Percentiles rank a stretch among this genome's conserved stretches.
Conservation (phyloP, 2,113 vertebrate species). For the Macroglossus sobrinus region DNA sequence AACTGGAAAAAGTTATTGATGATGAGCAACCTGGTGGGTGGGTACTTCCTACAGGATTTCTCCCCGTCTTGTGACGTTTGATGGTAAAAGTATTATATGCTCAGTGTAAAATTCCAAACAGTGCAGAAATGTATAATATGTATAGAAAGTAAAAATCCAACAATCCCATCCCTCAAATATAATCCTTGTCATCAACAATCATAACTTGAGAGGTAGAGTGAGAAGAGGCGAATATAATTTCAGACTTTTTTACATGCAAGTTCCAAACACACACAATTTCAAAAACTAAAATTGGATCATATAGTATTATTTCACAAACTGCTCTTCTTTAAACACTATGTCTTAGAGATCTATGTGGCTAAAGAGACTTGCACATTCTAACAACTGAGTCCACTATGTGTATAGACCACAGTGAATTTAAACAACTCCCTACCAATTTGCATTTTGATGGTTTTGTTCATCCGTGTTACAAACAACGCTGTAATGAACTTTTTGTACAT, state of each 20-base stretch:
- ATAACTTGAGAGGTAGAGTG: neutral
- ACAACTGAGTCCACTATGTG: neutral
- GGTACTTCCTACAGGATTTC: neutral
- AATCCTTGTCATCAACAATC: neutral
- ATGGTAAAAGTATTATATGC: neutral
- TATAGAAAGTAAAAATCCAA: neutral
- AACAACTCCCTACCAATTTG: neutral
- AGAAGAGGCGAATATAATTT: neutral
- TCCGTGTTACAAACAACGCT: neutral
- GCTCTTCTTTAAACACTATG: neutral
- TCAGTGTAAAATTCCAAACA: conserved; percentile 4
- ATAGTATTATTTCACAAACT: neutral
- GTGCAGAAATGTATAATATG: neutral
- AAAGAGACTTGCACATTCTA: neutral
- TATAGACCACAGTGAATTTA: neutral
- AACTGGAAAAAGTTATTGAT: neutral
- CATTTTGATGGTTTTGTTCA: neutral
- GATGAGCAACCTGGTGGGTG: rapidly evolving
- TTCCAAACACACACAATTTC: conserved; percentile 13
- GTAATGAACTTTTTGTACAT: neutral
- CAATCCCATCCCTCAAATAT: neutral
- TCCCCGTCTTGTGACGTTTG: neutral
- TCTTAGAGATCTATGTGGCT: neutral
- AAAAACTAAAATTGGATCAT: neutral
- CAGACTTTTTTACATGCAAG: neutral